These are phyloP conservation scores for Tenodera sinensis DNA, from an alignment of 2,888 invertebrate genomes.

Conservation along the genomic window DNA sequence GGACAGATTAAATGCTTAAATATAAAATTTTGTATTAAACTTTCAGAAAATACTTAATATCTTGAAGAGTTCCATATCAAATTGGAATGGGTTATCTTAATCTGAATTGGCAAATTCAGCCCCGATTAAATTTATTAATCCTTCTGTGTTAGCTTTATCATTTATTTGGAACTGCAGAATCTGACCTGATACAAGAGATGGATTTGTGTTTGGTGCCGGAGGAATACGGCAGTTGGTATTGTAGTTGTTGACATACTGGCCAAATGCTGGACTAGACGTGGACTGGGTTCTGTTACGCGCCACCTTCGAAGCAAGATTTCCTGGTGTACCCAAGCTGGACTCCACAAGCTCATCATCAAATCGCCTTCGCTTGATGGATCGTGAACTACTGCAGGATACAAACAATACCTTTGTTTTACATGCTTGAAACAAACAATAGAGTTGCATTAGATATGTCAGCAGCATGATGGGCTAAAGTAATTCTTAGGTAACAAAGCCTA, in stretches of 20 bases:
- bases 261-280: conserved; percentile 29
- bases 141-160: too few relatives aligned
- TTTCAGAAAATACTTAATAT: too few relatives aligned
- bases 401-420: background rate
- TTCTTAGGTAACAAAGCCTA: too few relatives aligned
- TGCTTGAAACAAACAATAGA: background rate
- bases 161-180: background rate
- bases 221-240: background rate
- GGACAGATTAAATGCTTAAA: too few relatives aligned
- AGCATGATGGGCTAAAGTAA: background rate
- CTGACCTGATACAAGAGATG: background rate
- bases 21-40: too few relatives aligned
- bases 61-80: too few relatives aligned
- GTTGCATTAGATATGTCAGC: background rate
- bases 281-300: conserved; percentile 32
- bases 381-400: conserved; percentile 65
- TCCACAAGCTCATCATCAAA: conserved; percentile 98
- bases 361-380: conserved; percentile 91
- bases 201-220: background rate
- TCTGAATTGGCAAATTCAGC: too few relatives aligned
- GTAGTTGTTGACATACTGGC: conserved; percentile 12
- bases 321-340: conserved; percentile 65
- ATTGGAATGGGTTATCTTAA: too few relatives aligned
- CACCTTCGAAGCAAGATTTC: conserved; percentile 34
- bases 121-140: too few relatives aligned